These are phyloP conservation scores for Ailuropoda melanoleuca DNA, from an alignment of 2,113 vertebrate species.

Conservation along the genomic window DNA sequence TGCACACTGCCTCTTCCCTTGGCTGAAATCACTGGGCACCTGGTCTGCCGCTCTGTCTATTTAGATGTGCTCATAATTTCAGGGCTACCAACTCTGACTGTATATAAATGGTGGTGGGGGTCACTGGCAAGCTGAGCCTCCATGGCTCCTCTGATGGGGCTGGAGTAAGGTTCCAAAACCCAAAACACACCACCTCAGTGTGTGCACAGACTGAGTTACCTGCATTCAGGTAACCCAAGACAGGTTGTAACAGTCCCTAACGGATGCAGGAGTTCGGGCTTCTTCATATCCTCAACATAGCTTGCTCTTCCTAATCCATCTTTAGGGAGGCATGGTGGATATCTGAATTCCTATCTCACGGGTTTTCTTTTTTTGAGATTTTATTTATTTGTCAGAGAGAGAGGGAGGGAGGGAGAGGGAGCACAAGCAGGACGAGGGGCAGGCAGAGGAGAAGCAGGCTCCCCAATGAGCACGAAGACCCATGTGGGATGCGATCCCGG, in stretches of 20 bases:
- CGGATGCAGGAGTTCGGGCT: fast-evolving
- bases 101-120: not conserved
- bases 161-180: not conserved
- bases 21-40: not conserved
- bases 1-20: not conserved
- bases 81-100: not conserved
- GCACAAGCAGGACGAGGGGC: too few species aligned
- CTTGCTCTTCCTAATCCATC: not conserved
- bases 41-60: not conserved
- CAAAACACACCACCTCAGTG: too few species aligned
- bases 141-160: not conserved
- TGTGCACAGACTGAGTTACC: too few species aligned
- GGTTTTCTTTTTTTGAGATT: too few species aligned
- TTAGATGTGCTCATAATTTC: not conserved
- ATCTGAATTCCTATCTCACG: not conserved
- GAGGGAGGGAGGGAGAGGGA: too few species aligned
- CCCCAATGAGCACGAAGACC: too few species aligned
- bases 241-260: not conserved
- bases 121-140: not conserved
- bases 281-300: not conserved
- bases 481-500: too few species aligned
- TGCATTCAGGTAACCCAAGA: not conserved
- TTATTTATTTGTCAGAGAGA: too few species aligned
- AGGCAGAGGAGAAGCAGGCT: too few species aligned
- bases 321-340: not conserved